A percentile compares a stretch with the other conserved stretches of the same genome.
Evolutionary conservation across 2,113 vertebrate genomes (phyloP).

Genomic region (Semicossyphus pulcher): DNA sequence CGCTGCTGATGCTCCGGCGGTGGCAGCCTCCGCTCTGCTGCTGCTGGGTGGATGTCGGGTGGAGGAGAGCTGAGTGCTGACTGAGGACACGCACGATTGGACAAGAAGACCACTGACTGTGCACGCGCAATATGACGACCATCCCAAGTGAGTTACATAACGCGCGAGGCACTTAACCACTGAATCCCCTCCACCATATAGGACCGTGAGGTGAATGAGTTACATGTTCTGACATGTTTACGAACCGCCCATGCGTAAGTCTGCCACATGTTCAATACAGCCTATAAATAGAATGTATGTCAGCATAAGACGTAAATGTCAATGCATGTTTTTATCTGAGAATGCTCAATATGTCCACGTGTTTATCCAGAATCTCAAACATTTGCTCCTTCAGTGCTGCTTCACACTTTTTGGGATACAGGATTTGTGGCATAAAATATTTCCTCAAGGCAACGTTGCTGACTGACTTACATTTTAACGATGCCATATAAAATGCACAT

Average conservation of each 20-base stretch:
- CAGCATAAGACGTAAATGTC: background rate
- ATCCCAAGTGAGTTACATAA: constrained; percentile 81
- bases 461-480: background rate
- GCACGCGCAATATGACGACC: constrained; percentile 60
- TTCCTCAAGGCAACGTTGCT: background rate
- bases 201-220: background rate
- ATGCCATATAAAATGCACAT: background rate
- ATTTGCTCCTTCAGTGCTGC: background rate
- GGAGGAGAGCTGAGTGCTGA: constrained; percentile 47
- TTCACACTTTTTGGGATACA: background rate
- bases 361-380: background rate
- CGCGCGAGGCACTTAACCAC: constrained; percentile 57
- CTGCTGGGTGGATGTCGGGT: constrained; percentile 16
- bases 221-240: background rate
- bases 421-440: background rate
- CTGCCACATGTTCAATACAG: background rate
- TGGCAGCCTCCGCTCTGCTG: constrained; percentile 55
- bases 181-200: background rate
- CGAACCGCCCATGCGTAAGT: background rate
- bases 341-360: background rate
- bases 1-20: constrained; percentile 23
- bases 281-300: background rate
- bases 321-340: background rate
- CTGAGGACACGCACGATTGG: constrained; percentile 62
- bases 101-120: constrained; percentile 53